Percentiles rank a stretch among this genome's conserved stretches.
These are phyloP conservation scores for Euspilapteryx auroguttella DNA, from an alignment of 2,888 invertebrate species.

Conservation along the genomic window DNA sequence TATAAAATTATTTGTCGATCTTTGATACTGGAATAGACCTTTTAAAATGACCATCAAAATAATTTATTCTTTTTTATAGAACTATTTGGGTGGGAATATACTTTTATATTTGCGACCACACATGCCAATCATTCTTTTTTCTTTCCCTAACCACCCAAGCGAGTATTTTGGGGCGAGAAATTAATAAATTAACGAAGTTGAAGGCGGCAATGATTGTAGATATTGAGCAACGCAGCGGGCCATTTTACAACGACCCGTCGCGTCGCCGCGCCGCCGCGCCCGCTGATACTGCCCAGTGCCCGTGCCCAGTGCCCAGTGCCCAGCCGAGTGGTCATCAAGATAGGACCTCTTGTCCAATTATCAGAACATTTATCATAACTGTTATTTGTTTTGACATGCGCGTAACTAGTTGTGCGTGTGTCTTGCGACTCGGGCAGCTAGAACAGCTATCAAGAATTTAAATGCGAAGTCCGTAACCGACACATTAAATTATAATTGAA, in stretches of 20 bases:
- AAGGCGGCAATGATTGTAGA: no score
- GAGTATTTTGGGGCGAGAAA: slow-evolving; percentile 6
- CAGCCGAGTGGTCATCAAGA: no score
- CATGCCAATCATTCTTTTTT: slow-evolving; percentile 1
- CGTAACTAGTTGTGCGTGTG: slow-evolving; percentile 4
- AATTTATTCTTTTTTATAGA: no score
- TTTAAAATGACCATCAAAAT: no score
- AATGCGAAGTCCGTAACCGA: not conserved
- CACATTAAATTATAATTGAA: slow-evolving; percentile 5
- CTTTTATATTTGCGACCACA: no score
- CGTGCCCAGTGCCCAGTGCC: no score
- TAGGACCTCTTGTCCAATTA: slow-evolving; percentile 3
- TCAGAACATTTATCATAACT: slow-evolving; percentile 6
- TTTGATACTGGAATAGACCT: no score
- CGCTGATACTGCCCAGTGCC: not conserved
- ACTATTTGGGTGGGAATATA: no score
- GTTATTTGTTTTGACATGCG: slow-evolving; percentile 8
- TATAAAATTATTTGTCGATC: no score
- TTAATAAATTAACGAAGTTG: slow-evolving; percentile 8
- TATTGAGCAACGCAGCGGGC: not conserved
- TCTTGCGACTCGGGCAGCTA: not conserved
- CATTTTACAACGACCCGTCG: not conserved
- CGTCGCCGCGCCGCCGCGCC: not conserved
- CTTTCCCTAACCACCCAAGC: slow-evolving; percentile 9
- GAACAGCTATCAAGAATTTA: not conserved